These are phyloP conservation scores for Holothuria scabra DNA, from an alignment of 53 echinoderm and acorn worm species.

Conservation along the genomic window DNA sequence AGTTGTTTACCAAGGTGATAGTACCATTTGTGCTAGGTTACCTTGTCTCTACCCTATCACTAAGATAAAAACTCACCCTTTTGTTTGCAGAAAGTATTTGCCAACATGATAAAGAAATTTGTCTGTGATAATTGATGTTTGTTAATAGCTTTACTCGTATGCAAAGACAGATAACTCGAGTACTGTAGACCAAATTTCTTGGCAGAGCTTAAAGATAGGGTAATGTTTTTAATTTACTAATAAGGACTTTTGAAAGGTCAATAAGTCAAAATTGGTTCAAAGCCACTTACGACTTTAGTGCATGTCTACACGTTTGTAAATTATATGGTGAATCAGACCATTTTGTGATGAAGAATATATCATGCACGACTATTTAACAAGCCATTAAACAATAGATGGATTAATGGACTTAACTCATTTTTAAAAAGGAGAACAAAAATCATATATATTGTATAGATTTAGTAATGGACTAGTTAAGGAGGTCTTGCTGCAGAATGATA, in stretches of 20 bases:
- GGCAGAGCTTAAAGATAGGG: neutral
- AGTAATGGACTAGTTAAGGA: no score
- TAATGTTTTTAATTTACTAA: conserved; percentile 27
- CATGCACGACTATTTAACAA: no score
- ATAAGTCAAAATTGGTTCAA: neutral
- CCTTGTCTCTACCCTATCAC: conserved; percentile 32
- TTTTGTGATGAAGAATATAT: no score
- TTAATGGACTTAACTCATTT: no score
- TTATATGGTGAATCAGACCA: no score
- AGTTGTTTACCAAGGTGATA: no score
- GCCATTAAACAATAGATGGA: no score
- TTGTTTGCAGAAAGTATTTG: conserved; percentile 32
- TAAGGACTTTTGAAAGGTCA: conserved; percentile 32
- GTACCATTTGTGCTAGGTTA: conserved; percentile 19
- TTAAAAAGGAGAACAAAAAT: no score
- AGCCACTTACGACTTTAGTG: no score
- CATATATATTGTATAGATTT: no score
- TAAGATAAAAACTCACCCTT: conserved; percentile 8
- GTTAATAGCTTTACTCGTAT: neutral
- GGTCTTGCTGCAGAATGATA: no score
- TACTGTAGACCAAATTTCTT: conserved; percentile 3
- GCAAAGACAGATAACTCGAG: neutral
- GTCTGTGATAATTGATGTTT: conserved; percentile 20
- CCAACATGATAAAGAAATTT: conserved; percentile 44
- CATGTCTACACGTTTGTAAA: no score